Conservation (phyloP, 2,113 vertebrate genomes). For the Phyllostomus discolor region DNA sequence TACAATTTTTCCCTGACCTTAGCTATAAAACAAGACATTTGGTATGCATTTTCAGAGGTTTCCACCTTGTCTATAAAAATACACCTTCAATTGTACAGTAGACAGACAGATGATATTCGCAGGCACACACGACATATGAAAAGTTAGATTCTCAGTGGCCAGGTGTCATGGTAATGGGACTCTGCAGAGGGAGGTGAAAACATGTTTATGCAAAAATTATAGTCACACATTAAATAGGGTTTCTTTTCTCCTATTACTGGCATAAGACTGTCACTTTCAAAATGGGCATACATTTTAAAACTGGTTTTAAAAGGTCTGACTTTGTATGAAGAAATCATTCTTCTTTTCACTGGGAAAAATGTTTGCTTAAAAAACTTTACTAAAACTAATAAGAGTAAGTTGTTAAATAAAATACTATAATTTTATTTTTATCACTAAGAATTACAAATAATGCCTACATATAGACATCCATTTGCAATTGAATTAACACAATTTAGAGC, state of each 20-base stretch:
- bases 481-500: constrained; percentile 21
- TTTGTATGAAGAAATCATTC: constrained; percentile 44
- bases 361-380: constrained; percentile 16
- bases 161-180: not conserved
- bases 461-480: constrained; percentile 29
- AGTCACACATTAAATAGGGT: constrained; percentile 34
- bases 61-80: constrained; percentile 70
- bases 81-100: constrained; percentile 46
- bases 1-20: constrained; percentile 14
- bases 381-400: constrained; percentile 27
- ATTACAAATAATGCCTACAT: constrained; percentile 34
- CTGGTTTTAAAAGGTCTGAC: constrained; percentile 13
- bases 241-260: constrained; percentile 34
- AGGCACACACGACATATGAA: constrained; percentile 55
- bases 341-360: constrained; percentile 43
- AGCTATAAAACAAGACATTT: constrained; percentile 40
- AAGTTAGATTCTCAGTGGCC: constrained; percentile 38
- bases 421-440: constrained; percentile 14
- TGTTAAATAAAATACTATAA: constrained; percentile 20
- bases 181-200: constrained; percentile 34
- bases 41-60: constrained; percentile 29
- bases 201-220: constrained; percentile 26
- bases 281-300: constrained; percentile 24
- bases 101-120: constrained; percentile 54
- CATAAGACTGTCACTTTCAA: constrained; percentile 26